Evolutionary conservation across 2,113 vertebrate genomes (phyloP).

Genomic region (Cynopterus brachyotis): DNA sequence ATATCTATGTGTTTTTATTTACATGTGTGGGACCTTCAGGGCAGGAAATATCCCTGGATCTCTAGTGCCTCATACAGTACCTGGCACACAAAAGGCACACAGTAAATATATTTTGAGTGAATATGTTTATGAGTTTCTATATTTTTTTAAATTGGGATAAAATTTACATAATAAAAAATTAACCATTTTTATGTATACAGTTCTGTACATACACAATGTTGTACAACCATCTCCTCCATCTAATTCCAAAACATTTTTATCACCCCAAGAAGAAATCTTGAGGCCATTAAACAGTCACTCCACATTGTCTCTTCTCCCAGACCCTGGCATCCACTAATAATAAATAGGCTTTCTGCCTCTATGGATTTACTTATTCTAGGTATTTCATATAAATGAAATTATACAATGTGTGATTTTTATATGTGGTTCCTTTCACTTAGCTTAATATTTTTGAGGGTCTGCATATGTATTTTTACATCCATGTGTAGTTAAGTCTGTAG

Average conservation of each 20-base stretch:
- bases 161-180: not conserved
- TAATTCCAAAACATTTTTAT: not conserved
- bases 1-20: not conserved
- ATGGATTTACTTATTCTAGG: not conserved
- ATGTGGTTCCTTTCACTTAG: not conserved
- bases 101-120: not conserved
- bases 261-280: not conserved
- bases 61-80: not conserved
- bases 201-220: not conserved
- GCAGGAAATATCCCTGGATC: not conserved
- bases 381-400: not conserved
- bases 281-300: not conserved
- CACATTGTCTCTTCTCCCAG: not conserved
- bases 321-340: not conserved
- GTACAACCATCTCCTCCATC: not conserved
- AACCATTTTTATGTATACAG: not conserved
- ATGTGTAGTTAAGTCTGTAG: not conserved
- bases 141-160: not conserved
- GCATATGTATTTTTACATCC: not conserved
- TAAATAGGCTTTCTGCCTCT: not conserved
- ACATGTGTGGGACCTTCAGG: not conserved
- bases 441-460: not conserved
- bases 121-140: not conserved
- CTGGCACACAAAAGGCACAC: not conserved
- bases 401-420: not conserved